Conservation (phyloP, 1,140 invertebrate genomes). For the Homarus americanus region DNA sequence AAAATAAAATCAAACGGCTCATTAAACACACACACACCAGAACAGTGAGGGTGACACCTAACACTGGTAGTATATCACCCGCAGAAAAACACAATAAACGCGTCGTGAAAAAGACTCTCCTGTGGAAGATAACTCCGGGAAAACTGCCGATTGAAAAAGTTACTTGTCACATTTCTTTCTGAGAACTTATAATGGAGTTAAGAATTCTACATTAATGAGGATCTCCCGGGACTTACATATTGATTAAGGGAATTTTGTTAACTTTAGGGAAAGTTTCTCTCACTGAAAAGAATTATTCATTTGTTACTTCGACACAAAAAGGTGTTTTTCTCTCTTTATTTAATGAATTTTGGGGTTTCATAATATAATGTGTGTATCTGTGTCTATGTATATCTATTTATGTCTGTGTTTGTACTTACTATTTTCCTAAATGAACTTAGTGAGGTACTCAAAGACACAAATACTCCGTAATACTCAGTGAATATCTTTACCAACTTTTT, state of each 20-base stretch:
- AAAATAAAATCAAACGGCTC: too few species aligned
- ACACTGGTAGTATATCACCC: neutral
- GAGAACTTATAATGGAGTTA: neutral
- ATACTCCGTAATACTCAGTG: neutral
- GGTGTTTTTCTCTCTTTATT: too few species aligned
- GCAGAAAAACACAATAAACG: neutral
- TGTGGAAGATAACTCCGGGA: neutral
- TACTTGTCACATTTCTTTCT: neutral
- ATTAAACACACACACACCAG: neutral
- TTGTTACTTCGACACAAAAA: too few species aligned
- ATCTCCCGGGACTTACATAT: neutral
- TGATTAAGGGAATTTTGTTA: conserved; percentile 1
- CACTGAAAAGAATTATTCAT: too few species aligned
- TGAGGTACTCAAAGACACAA: neutral
- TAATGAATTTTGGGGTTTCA: too few species aligned
- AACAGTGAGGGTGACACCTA: neutral
- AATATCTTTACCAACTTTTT: neutral
- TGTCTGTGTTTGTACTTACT: too few species aligned
- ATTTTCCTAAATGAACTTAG: too few species aligned
- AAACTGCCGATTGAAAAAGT: neutral
- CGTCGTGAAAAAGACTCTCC: neutral
- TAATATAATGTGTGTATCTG: too few species aligned
- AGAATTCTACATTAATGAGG: neutral
- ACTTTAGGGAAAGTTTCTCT: too few species aligned
- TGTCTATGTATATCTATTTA: too few species aligned